phyloP scores from a whole-genome alignment of 2,113 vertebrate genomes.

The Sinocyclocheilus anophthalmus region DNA sequence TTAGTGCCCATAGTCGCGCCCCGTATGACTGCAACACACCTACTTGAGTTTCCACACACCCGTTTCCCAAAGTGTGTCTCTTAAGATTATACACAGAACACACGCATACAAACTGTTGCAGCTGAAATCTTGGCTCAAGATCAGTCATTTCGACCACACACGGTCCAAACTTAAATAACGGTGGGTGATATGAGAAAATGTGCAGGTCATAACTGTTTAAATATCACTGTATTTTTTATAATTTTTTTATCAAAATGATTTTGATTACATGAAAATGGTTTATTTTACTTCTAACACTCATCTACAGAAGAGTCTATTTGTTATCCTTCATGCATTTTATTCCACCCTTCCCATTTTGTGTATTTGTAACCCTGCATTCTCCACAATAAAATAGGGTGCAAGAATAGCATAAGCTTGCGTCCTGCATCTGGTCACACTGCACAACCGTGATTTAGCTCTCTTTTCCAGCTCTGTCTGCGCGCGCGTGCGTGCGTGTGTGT shows the following conservation, averaged over 20 bases:
- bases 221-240: background rate
- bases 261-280: background rate
- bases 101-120: constrained; percentile 3
- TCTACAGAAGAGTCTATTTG: background rate
- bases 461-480: background rate
- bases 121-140: background rate
- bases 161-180: constrained; percentile 1
- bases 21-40: constrained; percentile 20
- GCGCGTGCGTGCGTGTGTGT: constrained; percentile 48
- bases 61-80: constrained; percentile 8
- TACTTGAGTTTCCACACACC: constrained; percentile 30
- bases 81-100: constrained; percentile 5
- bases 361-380: background rate
- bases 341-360: background rate
- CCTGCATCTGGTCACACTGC: constrained; percentile 54
- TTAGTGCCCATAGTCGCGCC: no score
- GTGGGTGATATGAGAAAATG: background rate
- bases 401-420: constrained; percentile 40
- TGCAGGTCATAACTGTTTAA: background rate
- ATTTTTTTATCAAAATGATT: background rate
- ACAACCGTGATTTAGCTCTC: constrained; percentile 17
- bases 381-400: background rate
- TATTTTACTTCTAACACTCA: background rate
- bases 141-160: constrained; percentile 4
- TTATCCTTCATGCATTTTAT: constrained; percentile 7